Evolutionary conservation across 2,888 invertebrate genomes (phyloP), one percentile per base, ranked within the genome.

Genomic region (Harmothoe impar): DNA sequence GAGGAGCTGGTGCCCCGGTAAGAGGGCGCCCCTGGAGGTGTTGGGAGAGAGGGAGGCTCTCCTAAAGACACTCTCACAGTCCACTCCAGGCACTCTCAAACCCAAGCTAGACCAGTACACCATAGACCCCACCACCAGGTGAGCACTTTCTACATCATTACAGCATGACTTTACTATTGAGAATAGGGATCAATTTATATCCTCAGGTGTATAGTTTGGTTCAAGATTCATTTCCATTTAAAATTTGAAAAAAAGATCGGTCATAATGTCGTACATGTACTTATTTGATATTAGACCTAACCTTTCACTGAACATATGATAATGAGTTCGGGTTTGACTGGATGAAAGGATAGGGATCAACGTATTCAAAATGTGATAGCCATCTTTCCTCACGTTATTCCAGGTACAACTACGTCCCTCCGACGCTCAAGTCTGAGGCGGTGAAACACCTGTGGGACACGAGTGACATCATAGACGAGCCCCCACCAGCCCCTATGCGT

Each of bases 71-170:
- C 94, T 97, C 95, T 98, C 97, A 91, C 99, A 99, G 97, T 99
- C 99, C 0, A 99, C 98, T 0, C 98, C 98, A 0, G 98, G 98
- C 96, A 99, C 99, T 95, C 96, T 99, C 90, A 98, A 98, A 94
- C 97, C 98, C 93, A 98, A 98, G 96, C 97, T 94, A 89, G 93
- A 93, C 91, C 92, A 93, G 54, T 98, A 94, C 91, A 93, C 94
- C 7, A 94, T 95, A 89, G 94, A 95, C 85, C 95, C 95, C 7
- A 90, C 89, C 0, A 94, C 94, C 1, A 97, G 98, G 93, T 98
- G 98, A 5, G 90, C 17, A 12, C 31, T 1, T 1, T 78, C 20
- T 78, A 78, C 31, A 43, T 43, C 10, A n/a, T n/a, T n/a, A n/a
- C n/a, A n/a, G n/a, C n/a, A 56, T n/a, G n/a, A n/a, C n/a, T n/a